phyloP scores from a whole-genome alignment of 2,797 vertebrate species.

The Nannoperca obscura region DNA sequence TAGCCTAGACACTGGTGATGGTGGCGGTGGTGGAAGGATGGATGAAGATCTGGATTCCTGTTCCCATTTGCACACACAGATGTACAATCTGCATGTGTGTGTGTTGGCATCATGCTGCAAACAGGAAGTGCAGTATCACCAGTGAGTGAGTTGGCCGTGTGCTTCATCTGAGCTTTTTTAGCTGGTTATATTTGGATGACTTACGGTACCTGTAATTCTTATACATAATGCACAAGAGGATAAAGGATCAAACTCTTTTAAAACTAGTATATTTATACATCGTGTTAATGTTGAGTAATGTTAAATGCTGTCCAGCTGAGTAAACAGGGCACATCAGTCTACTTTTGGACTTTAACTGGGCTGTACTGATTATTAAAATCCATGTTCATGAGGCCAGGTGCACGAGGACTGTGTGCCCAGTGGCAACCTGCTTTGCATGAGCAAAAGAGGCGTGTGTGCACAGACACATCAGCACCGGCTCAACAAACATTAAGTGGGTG shows the following conservation, averaged over 20 bases:
- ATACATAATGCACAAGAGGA: not conserved
- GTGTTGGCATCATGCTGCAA: not conserved
- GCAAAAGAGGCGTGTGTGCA: not conserved
- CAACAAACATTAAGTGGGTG: not conserved
- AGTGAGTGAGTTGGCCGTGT: too few relatives aligned
- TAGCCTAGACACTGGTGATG: too few relatives aligned
- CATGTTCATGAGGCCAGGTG: conserved; percentile 43
- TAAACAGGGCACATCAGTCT: not conserved
- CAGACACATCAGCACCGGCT: not conserved
- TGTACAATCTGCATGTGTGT: not conserved
- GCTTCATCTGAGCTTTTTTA: not conserved
- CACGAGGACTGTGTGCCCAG: conserved; percentile 17
- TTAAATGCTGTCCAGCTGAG: not conserved
- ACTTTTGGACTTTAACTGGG: conserved; percentile 13
- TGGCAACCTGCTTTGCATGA: conserved; percentile 16
- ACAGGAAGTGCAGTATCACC: too few relatives aligned
- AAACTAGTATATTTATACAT: not conserved
- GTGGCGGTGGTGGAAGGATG: too few relatives aligned
- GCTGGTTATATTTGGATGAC: not conserved
- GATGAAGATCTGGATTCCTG: too few relatives aligned
- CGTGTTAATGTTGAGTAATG: not conserved
- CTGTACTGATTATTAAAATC: conserved; percentile 23
- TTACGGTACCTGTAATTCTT: not conserved
- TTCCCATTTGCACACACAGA: too few relatives aligned
- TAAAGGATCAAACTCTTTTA: not conserved